These are phyloP conservation scores for Rhagonycha fulva DNA, from an alignment of 2,888 invertebrate genomes.

Conservation along the genomic window DNA sequence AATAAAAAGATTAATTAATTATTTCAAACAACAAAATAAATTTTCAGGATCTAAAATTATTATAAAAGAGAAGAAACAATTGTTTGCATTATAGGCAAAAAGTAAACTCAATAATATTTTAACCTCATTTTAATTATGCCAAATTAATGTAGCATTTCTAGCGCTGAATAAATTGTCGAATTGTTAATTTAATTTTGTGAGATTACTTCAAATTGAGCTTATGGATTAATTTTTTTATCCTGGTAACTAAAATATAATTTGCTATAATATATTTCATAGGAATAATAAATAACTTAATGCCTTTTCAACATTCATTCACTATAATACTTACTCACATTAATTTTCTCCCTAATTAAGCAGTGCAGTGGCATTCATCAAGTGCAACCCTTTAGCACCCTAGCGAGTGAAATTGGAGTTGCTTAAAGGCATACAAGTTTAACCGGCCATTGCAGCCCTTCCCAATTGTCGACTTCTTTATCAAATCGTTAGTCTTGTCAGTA, in stretches of 20 bases:
- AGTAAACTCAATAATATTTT: neutral
- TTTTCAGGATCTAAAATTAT: neutral
- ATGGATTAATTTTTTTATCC: neutral
- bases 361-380: constrained; percentile 46
- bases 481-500: constrained; percentile 54
- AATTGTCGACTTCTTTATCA: constrained; percentile 52
- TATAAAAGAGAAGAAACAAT: neutral
- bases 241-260: neutral
- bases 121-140: neutral
- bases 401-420: constrained; percentile 26
- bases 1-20: neutral
- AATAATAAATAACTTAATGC: neutral
- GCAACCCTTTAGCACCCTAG: constrained; percentile 44
- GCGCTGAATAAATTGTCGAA: neutral
- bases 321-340: constrained; percentile 44
- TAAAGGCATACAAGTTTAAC: constrained; percentile 25
- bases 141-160: neutral
- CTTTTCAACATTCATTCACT: constrained; percentile 20
- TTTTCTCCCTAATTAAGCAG: constrained; percentile 55
- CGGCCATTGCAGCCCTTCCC: constrained; percentile 45
- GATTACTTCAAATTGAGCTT: neutral
- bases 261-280: neutral
- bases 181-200: neutral
- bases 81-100: neutral
- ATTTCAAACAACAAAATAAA: neutral